phyloP scores from a whole-genome alignment of 2,797 vertebrate species.

The Pygocentrus nattereri region DNA sequence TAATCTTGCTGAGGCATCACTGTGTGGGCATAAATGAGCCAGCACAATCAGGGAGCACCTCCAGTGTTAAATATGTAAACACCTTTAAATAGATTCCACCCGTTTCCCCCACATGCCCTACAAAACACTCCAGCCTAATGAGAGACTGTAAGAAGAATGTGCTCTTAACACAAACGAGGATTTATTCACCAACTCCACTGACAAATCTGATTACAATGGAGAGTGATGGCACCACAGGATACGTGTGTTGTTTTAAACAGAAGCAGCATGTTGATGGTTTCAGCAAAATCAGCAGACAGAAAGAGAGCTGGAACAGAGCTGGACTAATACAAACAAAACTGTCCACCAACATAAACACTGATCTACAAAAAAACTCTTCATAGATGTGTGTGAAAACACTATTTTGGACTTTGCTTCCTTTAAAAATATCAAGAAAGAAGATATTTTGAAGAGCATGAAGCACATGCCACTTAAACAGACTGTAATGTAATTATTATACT shows the following conservation, averaged over 20 bases:
- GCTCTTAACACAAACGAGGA: constrained; percentile 21
- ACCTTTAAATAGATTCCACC: constrained; percentile 26
- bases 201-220: constrained; percentile 32
- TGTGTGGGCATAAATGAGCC: neutral
- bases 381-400: too few species aligned
- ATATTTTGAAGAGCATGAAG: too few species aligned
- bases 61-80: neutral
- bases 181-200: constrained; percentile 28
- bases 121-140: constrained; percentile 20
- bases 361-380: neutral
- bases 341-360: neutral
- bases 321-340: neutral
- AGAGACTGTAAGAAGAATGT: constrained; percentile 2
- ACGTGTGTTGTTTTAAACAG: constrained; percentile 8
- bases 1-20: constrained; percentile 16
- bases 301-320: neutral
- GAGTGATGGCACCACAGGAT: neutral
- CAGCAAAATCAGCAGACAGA: neutral
- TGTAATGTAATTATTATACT: too few species aligned
- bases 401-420: too few species aligned
- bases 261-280: neutral
- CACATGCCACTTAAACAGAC: too few species aligned
- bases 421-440: too few species aligned
- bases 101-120: neutral
- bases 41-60: neutral